These are phyloP conservation scores for Gymnocypris eckloni DNA, from an alignment of 2,797 vertebrate species.

Conservation along the genomic window DNA sequence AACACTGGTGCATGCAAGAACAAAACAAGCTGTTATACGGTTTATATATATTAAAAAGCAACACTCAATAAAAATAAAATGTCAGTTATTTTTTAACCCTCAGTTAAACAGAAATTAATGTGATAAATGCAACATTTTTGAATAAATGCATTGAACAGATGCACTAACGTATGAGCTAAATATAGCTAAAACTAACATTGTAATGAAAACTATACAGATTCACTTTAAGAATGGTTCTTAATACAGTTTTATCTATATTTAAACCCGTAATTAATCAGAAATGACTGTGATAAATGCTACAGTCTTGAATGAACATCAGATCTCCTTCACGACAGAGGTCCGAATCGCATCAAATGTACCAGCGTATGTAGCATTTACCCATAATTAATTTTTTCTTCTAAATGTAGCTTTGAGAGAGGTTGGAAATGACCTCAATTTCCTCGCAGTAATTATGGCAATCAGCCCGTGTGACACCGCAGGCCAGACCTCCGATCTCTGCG, in stretches of 20 bases:
- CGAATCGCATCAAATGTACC: neutral
- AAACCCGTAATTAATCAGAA: neutral
- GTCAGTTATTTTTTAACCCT: too few species aligned
- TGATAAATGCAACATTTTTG: too few species aligned
- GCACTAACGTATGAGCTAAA: too few species aligned
- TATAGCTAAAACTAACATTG: too few species aligned
- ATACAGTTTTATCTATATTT: neutral
- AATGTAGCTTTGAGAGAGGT: slow-evolving; percentile 23
- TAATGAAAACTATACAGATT: neutral
- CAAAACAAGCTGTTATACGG: neutral
- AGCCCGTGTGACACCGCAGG: slow-evolving; percentile 37
- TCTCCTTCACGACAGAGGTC: neutral
- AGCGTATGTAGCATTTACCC: slow-evolving; percentile 1
- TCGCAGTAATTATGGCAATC: slow-evolving; percentile 52
- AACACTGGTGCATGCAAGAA: neutral
- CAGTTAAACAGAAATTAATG: too few species aligned
- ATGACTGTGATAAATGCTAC: neutral
- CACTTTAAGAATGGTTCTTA: neutral
- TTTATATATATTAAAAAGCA: too few species aligned
- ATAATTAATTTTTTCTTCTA: slow-evolving; percentile 21
- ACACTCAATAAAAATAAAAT: too few species aligned
- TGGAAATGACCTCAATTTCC: slow-evolving; percentile 50
- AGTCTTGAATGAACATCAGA: neutral
- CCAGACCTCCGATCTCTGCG: slow-evolving; percentile 20
- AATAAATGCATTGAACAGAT: too few species aligned